A percentile compares a stretch with the other conserved stretches of the same genome.
Conservation (phyloP, 1,140 invertebrate species). For the Heliothis subflexa region DNA sequence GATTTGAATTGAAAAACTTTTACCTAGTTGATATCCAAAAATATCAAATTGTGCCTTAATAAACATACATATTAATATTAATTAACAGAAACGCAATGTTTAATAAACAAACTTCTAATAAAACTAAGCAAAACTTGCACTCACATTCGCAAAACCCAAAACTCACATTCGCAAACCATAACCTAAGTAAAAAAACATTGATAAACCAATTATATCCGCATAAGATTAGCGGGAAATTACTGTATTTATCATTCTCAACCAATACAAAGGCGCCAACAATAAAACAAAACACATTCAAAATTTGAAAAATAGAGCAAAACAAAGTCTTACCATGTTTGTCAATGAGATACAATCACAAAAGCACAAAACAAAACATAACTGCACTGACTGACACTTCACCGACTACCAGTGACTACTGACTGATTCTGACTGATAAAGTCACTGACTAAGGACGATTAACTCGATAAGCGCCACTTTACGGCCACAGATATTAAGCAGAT, state of each 20-base stretch:
- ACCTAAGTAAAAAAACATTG: background rate
- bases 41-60: too few relatives aligned
- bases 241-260: background rate
- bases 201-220: background rate
- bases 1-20: too few relatives aligned
- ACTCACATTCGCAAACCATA: background rate
- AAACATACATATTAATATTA: too few relatives aligned
- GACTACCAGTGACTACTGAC: background rate
- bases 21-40: too few relatives aligned
- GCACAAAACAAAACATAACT: constrained; percentile 40
- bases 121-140: too few relatives aligned
- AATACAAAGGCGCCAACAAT: background rate
- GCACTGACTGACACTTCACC: background rate
- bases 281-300: background rate
- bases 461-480: constrained; percentile 55
- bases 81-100: too few relatives aligned
- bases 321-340: constrained; percentile 48
- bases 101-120: too few relatives aligned
- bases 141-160: background rate
- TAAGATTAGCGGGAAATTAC: background rate
- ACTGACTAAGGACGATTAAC: constrained; percentile 46
- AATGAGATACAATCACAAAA: constrained; percentile 34
- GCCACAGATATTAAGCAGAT: constrained; percentile 64
- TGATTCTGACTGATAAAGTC: background rate
- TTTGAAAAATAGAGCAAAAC: background rate